Evolutionary conservation across 2,113 vertebrate genomes (phyloP), one percentile per base, ranked within the genome.

Genomic region (Ceuthmochares aereus): DNA sequence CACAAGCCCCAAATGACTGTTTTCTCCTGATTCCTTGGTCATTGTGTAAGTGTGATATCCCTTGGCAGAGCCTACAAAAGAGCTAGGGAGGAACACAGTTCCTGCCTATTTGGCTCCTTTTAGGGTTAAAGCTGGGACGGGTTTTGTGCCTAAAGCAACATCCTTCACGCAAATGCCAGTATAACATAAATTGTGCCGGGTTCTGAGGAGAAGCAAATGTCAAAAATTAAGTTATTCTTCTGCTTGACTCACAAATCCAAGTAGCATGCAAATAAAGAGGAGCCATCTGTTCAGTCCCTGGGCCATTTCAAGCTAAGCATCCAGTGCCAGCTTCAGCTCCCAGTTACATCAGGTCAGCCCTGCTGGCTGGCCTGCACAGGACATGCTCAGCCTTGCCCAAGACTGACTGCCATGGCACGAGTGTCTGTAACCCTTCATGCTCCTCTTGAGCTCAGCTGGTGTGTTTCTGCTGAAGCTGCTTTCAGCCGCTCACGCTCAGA

Each of bases 191-290:
- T 95, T 94, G 87, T 86, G 83, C 91, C 0, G 37, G 87, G 94
- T 93, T 96, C 95, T 27, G 83, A 96, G 96, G 95, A 96, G 96
- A 97, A 93, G 95, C 93, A 97, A 97, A 97, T 97, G 96, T 96
- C 96, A 96, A 96, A 96, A 96, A 96, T 93, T 92, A 97, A 94
- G 96, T 96, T 96, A 96, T 97, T 97, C 96, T 96, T 95, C 96
- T 95, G 93, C 93, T 97, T 77, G 83, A 88, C 88, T 96, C 95
- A 93, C 95, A 97, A 97, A 96, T 90, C 88, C 92, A 95, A 95
- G 90, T 92, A 93, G 95, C 95, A 96, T 93, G 96, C 96, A 97
- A 96, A 97, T 96, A 96, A 95, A 97, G 93, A 94, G 83, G 54
- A 96, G 93, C 96, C 96, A 97, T 97, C 95, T 97, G 96, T 96